Percentiles rank a stretch among this genome's conserved stretches.
These are phyloP conservation scores for Nycticebus coucang DNA, from an alignment of 2,113 vertebrate genomes.

Conservation along the genomic window DNA sequence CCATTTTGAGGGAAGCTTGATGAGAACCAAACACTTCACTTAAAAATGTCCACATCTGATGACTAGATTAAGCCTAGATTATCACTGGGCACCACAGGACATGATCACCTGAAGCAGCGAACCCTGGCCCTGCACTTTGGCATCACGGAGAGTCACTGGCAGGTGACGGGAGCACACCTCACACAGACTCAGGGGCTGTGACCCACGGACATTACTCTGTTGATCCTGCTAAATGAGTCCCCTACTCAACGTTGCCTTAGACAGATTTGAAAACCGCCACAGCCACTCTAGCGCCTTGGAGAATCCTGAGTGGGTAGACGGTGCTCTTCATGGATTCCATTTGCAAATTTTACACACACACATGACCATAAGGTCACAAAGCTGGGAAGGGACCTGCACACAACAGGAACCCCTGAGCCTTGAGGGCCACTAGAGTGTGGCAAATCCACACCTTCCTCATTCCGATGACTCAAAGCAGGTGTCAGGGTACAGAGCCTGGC, in stretches of 20 bases:
- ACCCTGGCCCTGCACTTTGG: neutral
- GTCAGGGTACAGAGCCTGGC: neutral
- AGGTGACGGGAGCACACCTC: neutral
- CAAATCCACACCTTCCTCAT: neutral
- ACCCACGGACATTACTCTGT: accelerated
- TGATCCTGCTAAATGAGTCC: neutral
- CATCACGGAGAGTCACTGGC: accelerated
- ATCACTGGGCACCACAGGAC: neutral
- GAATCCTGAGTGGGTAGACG: neutral
- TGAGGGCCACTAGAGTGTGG: neutral
- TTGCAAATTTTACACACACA: neutral
- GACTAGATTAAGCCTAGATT: no score
- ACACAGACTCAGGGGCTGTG: neutral
- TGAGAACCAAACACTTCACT: neutral
- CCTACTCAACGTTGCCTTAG: neutral
- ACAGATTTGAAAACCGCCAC: neutral
- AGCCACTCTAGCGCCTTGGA: neutral
- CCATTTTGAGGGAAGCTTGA: neutral
- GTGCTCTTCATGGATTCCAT: accelerated
- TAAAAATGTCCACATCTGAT: neutral
- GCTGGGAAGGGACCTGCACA: no score
- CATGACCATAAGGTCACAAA: accelerated
- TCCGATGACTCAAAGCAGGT: neutral
- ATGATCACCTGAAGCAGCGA: accelerated
- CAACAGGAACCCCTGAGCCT: neutral